Base-by-base conservation (phyloP, 2,888 invertebrate genomes). In the Agonopterix heracliana region DNA sequence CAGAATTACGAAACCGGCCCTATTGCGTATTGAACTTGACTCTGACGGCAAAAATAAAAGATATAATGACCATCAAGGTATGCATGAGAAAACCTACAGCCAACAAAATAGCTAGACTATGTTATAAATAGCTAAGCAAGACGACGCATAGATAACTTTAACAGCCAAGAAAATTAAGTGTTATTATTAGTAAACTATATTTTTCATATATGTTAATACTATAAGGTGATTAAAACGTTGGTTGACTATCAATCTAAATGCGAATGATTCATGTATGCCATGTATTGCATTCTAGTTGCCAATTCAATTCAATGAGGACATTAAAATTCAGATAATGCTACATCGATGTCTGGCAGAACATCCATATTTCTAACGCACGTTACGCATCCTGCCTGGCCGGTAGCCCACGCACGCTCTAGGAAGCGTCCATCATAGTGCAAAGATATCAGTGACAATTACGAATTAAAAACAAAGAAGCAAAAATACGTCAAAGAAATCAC, bases 281-380 rank as follows among this genome's bases (percentile, higher is more conserved):
- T 68, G 73, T 69, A 68, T 64, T 75, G 77, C 77, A 81, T 81
- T 80, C 71, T 73, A 72, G 73, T 74, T 64, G 71, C 62, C 67
- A 60, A 81, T 81, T 82, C 76, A 78, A 82, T 81, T 77, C 78
- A 86, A 83, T 81, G 65, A 79, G 76, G 52, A 61, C 61, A 79
- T 87, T 86, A 76, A 77, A 77, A 87, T 86, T 87, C 87, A 76
- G 70, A 75, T 73, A 72, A 74, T 78, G 80, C 62, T 60, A 58
- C 63, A 62, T 55, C 63, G 64, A 68, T 69, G 82, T 78, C 81
- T 80, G 74, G 65, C 43, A 70, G 76, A 79, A 82, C 76, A 80
- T 79, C 78, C 80, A 74, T 83, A 83, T 78, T 78, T 70, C 73
- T 66, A 71, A 60, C 72, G 81, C 77, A 75, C 74, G 56, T 70